These are phyloP conservation scores for Engystomops pustulosus DNA, from an alignment of 2,113 vertebrate species.

Conservation along the genomic window DNA sequence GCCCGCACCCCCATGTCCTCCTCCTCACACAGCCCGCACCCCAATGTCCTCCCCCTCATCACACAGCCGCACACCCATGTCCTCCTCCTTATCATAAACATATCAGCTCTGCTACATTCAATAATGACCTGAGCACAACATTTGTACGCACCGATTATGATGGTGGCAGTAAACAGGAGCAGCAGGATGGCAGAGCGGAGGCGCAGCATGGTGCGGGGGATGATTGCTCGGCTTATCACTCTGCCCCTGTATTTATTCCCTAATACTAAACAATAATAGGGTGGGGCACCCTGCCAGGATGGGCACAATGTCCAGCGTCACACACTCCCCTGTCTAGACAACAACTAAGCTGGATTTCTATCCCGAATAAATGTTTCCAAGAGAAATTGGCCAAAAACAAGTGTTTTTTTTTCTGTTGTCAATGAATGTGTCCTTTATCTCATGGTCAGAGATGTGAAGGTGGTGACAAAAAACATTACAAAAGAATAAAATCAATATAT, in stretches of 20 bases:
- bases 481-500: not conserved
- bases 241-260: not conserved
- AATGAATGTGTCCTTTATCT: not conserved
- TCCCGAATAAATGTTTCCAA: not conserved
- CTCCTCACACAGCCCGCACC: too few species aligned
- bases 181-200: not conserved
- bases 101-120: not conserved
- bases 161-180: not conserved
- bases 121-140: not conserved
- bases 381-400: not conserved
- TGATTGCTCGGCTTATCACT: not conserved
- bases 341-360: slow-evolving; percentile 9
- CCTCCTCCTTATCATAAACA: too few species aligned
- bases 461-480: not conserved
- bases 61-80: too few species aligned
- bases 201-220: not conserved
- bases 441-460: too few species aligned
- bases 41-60: too few species aligned
- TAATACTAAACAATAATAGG: slow-evolving; percentile 5
- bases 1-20: too few species aligned
- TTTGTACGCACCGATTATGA: not conserved
- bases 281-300: not conserved
- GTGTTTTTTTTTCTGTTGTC: not conserved
- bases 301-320: not conserved
- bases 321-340: slow-evolving; percentile 17